These are phyloP conservation scores for Rhea pennata DNA, from an alignment of 2,113 vertebrate species.

Conservation along the genomic window DNA sequence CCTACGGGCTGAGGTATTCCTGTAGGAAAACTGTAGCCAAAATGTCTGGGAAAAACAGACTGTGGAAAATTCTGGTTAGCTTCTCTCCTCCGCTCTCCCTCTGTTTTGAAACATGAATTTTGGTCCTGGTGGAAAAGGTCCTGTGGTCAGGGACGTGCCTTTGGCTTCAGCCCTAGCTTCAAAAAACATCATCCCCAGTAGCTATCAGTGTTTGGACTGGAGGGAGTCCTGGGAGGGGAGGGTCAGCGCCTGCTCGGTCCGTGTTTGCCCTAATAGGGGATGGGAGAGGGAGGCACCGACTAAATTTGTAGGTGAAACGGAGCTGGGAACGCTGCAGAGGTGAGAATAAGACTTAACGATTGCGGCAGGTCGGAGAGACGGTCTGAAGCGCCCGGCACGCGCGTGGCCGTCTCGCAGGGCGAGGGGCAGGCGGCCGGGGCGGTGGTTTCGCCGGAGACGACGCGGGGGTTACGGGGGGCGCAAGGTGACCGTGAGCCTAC, in stretches of 20 bases:
- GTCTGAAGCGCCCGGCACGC: accelerated
- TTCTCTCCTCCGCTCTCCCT: neutral
- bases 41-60: neutral
- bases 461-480: neutral
- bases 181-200: neutral
- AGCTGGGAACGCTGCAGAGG: neutral
- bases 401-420: neutral
- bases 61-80: neutral
- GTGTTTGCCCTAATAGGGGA: neutral
- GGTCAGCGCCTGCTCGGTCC: neutral
- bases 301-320: neutral
- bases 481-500: neutral
- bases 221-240: neutral
- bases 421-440: neutral
- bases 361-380: neutral
- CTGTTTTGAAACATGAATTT: conserved; percentile 1
- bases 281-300: neutral
- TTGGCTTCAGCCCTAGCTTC: neutral
- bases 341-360: neutral
- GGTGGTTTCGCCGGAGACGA: neutral
- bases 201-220: neutral
- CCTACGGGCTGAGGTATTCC: neutral
- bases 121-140: neutral
- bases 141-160: neutral
- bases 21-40: neutral